These are phyloP conservation scores for Notolabrus celidotus DNA, from an alignment of 2,797 vertebrate species.

Conservation along the genomic window DNA sequence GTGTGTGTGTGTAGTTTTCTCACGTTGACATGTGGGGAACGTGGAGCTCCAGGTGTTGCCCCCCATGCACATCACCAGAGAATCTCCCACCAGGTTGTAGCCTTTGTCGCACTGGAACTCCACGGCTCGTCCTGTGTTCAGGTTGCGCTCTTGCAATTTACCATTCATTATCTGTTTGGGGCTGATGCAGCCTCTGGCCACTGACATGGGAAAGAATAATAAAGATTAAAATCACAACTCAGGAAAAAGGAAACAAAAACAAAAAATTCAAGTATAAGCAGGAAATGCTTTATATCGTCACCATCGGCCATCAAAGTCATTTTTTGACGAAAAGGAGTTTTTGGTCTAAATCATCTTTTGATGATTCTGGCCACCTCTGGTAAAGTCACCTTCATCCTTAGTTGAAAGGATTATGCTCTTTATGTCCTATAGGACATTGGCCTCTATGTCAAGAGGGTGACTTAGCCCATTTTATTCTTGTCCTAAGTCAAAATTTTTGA, in stretches of 20 bases:
- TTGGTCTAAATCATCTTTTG: too few species aligned
- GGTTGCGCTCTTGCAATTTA: slow-evolving; percentile 84
- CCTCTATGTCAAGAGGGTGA: too few species aligned
- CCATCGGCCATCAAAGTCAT: too few species aligned
- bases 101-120: slow-evolving; percentile 90
- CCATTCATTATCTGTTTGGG: slow-evolving; percentile 87
- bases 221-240: not conserved
- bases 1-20: slow-evolving; percentile 59
- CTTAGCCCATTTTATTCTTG: too few species aligned
- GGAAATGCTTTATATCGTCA: too few species aligned
- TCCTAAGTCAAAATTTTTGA: too few species aligned
- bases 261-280: too few species aligned
- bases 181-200: slow-evolving; percentile 83
- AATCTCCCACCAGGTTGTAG: slow-evolving; percentile 89
- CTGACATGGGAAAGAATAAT: slow-evolving; percentile 41
- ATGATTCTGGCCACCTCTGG: too few species aligned
- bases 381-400: too few species aligned
- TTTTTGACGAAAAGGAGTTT: too few species aligned
- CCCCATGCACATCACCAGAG: slow-evolving; percentile 86
- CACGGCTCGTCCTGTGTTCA: slow-evolving; percentile 85
- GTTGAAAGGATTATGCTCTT: too few species aligned
- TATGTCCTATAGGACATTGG: too few species aligned
- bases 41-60: slow-evolving; percentile 90
- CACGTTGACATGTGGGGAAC: slow-evolving; percentile 92
- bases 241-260: not conserved